A percentile compares a stretch with the other conserved stretches of the same genome.
phyloP scores from a whole-genome alignment of 2,113 vertebrate species.

The Etheostoma spectabile region DNA sequence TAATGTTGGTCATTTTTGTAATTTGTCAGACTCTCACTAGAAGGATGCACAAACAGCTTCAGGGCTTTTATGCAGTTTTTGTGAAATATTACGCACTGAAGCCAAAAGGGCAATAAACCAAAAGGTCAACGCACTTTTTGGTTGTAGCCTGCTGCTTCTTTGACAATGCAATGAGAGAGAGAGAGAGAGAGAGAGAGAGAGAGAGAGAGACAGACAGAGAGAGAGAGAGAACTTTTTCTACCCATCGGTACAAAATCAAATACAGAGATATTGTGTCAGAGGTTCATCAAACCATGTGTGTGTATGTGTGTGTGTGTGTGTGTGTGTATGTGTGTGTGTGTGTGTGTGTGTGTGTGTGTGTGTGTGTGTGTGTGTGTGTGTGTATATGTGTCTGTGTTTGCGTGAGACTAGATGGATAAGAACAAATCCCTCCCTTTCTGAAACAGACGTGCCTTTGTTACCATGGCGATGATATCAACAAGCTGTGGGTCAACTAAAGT shows the following conservation, averaged over 20 bases:
- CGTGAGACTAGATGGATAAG: background rate
- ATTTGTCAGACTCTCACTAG: background rate
- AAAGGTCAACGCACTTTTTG: conserved; percentile 16
- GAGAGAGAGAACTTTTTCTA: too few relatives aligned
- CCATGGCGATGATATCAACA: conserved; percentile 24
- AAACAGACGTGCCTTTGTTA: conserved; percentile 1
- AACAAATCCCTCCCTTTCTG: background rate
- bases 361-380: conserved; percentile 2
- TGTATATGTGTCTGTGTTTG: background rate
- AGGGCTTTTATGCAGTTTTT: background rate
- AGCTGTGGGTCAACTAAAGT: background rate
- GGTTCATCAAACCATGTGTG: background rate
- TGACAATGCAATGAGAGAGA: background rate
- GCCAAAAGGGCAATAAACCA: background rate
- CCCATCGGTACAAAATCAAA: background rate
- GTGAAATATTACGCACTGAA: background rate
- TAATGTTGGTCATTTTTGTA: background rate
- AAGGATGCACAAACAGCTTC: background rate
- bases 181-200: background rate
- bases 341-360: background rate
- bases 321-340: conserved; percentile 1
- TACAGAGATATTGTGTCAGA: background rate
- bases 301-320: background rate
- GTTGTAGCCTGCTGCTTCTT: background rate
- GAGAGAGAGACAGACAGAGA: too few relatives aligned